These are phyloP conservation scores for Clitarchus hookeri DNA, from an alignment of 2,888 invertebrate genomes.

Conservation along the genomic window DNA sequence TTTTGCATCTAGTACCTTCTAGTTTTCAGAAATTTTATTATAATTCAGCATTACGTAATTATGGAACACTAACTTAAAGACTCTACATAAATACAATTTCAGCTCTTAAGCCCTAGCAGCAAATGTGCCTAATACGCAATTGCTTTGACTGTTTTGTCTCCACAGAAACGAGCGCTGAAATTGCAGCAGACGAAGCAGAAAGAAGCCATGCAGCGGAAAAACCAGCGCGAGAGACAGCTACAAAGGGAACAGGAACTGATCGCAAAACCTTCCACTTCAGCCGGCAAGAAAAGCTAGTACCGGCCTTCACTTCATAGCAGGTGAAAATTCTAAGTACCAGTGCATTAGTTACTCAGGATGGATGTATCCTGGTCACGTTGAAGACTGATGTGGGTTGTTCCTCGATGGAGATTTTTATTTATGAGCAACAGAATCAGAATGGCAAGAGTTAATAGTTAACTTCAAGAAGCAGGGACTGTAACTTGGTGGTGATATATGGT, in stretches of 20 bases:
- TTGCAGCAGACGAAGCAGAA: conserved; percentile 56
- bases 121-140: too few species aligned
- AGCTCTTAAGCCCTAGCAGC: too few species aligned
- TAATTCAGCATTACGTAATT: too few species aligned
- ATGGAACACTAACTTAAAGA: too few species aligned
- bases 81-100: too few species aligned
- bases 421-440: background rate
- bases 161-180: conserved; percentile 54
- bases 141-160: background rate
- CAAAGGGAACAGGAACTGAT: conserved; percentile 52
- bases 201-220: conserved; percentile 51
- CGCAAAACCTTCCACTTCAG: conserved; percentile 46
- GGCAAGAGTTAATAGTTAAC: background rate
- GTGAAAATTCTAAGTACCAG: background rate
- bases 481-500: background rate
- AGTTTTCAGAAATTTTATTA: too few species aligned
- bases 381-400: background rate
- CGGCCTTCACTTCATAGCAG: background rate
- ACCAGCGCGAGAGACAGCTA: conserved; percentile 51
- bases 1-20: too few species aligned
- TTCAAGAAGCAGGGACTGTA: background rate
- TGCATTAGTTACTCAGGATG: background rate
- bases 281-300: conserved; percentile 10
- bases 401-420: too few species aligned
- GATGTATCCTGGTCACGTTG: background rate